Evolutionary conservation across 2,797 vertebrate genomes (phyloP), one percentile per base, ranked within the genome.

Genomic region (Tamandua tetradactyla): DNA sequence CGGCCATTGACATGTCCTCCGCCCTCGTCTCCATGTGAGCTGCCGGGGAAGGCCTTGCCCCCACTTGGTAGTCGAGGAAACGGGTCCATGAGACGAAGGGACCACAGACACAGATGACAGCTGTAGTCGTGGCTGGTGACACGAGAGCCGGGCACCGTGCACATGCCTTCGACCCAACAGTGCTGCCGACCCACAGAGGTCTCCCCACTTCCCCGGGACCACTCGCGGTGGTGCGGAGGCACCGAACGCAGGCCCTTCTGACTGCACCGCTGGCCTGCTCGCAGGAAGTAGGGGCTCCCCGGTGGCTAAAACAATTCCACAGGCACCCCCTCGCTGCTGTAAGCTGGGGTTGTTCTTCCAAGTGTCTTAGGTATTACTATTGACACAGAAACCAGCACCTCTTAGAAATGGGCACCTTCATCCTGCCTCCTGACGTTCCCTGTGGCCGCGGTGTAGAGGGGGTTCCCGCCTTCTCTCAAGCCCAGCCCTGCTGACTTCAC

Each of bases 201-300:
- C n/a, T n/a, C n/a, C n/a, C n/a, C n/a, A 2, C 52, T 52, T 7
- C 8, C 49, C 93, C 12, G 1, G 62, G 17, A 35, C 32, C 62
- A 37, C 64, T 55, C 35, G 30, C n/a, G 10, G 59, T 9, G 52
- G 52, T 14, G 47, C 10, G 52, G 17, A 55, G 52, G 59, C 37
- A 27, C 20, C 11, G 35, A 42, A 27, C 57, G 59, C 87, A 23
- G 32, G 17, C 62, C 74, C 14, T 5, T 15, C 35, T 32, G 44
- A 40, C n/a, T 17, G 7, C 27, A 2, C 20, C 30, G 35, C 57
- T 57, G 0, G 3, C 55, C 55, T 35, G 62, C 42, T 61, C 4
- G 1, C 1, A 2, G 9, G 68, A 49, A n/a, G 4, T 1, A 1
- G 22, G 27, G 2, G 5, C n/a, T 9, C 1, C 8, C 47, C 44